A percentile compares a stretch with the other conserved stretches of the same genome.
phyloP scores from a whole-genome alignment of 2,797 vertebrate species.

The Tadarida brasiliensis region DNA sequence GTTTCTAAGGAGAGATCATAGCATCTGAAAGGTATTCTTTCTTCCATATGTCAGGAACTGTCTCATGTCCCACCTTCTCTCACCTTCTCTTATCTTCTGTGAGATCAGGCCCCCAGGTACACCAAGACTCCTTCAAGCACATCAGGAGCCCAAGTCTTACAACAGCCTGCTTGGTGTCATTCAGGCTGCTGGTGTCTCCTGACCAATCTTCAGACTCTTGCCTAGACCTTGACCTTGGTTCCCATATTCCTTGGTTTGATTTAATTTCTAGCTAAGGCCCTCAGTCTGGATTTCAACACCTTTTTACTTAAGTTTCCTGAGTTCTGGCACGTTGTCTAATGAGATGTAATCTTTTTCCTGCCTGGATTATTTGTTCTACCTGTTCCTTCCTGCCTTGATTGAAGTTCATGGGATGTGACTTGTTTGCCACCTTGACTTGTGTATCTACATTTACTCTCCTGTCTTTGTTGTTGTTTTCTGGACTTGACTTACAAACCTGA shows the following conservation, averaged over 20 bases:
- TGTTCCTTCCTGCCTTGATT: not conserved
- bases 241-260: not conserved
- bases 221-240: not conserved
- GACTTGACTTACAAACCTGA: not conserved
- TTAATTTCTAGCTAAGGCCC: not conserved
- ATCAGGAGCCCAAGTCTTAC: not conserved
- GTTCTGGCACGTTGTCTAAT: not conserved
- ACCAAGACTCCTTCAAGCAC: not conserved
- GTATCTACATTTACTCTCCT: not conserved
- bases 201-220: rapidly evolving
- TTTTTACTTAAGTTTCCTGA: not conserved
- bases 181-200: not conserved
- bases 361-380: not conserved
- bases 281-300: not conserved
- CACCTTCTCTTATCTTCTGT: not conserved
- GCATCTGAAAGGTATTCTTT: not conserved
- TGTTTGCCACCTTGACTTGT: not conserved
- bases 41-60: not conserved
- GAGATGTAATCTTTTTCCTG: not conserved
- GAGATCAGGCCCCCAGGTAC: not conserved
- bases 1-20: not conserved
- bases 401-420: not conserved
- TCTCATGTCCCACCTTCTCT: not conserved
- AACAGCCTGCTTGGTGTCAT: not conserved
- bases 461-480: not conserved